Evolutionary conservation across 2,888 invertebrate species (phyloP), one percentile per base, ranked within the genome.

Genomic region (Nowickia ferox): DNA sequence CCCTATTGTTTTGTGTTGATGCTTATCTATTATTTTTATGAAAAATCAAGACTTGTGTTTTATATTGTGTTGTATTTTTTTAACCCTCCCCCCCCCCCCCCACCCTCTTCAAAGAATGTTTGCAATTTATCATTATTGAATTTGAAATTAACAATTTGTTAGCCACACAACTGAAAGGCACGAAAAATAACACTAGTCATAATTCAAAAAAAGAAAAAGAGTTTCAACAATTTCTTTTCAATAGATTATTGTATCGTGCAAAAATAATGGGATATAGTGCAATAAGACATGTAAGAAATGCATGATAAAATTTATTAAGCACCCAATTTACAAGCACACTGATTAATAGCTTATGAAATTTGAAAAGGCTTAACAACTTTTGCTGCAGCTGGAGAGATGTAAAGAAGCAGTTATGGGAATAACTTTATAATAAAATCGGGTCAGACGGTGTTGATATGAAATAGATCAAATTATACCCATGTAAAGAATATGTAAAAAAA

Each of bases 41-140:
- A 42, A 46, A 76, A 61, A 71, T 66, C 65, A 76, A 66, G 71
- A 61, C 42, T 76, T 72, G 42, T 44, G 51, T 79, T 79, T 71
- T 75, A 59, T 68, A 68, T 63, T 22, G 44, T 75, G 57, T 71
- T 46, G 48, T 15, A 44, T 19, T 53, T 61, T 22, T 22, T 15
- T 30, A 2, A 0, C 30, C 30, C n/a, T n/a, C n/a, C n/a, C n/a
- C n/a, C n/a, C n/a, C n/a, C n/a, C n/a, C n/a, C n/a, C n/a, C n/a
- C n/a, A n/a, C n/a, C 44, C 44, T 17, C 42, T 55, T 46, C 51
- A 46, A 71, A 0, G 63, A 57, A 63, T 53, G 11, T 72, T 80
- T 65, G 57, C 48, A 66, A 80, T 80, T 80, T 74, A 80, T 80
- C 80, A 80, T 69, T 74, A 80, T 80, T 74, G 65, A 48, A 59